Percentiles rank a stretch among this genome's conserved stretches.
phyloP scores from a whole-genome alignment of 2,113 vertebrate genomes.

The Pygoscelis antarcticus region DNA sequence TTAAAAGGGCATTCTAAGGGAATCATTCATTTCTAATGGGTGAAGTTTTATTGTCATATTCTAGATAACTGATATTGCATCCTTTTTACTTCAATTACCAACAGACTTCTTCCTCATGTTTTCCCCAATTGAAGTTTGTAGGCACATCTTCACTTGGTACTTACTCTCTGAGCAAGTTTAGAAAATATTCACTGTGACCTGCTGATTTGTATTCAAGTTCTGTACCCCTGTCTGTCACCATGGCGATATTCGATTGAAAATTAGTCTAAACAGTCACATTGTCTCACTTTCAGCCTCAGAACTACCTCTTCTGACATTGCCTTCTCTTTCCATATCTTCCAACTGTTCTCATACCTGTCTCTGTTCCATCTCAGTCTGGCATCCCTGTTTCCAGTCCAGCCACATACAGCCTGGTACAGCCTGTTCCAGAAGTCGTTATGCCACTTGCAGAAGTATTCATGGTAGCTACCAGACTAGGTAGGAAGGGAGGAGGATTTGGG shows the following conservation, averaged over 20 bases:
- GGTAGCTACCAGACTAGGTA: not conserved
- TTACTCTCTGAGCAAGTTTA: not conserved
- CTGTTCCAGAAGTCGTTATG: not conserved
- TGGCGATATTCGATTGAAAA: not conserved
- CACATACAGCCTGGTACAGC: not conserved
- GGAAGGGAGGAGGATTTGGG: not conserved
- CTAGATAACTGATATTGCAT: not conserved
- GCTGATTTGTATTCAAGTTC: not conserved
- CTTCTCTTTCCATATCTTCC: not conserved
- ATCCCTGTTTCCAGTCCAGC: not conserved
- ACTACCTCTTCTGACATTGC: not conserved
- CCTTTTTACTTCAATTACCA: not conserved
- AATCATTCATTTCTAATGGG: not conserved
- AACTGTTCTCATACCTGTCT: not conserved
- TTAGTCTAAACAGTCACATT: not conserved
- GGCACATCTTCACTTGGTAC: not conserved
- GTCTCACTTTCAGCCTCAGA: not conserved
- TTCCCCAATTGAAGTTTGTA: not conserved
- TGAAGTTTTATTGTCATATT: not conserved
- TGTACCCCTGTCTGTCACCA: not conserved
- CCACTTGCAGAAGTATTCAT: not conserved
- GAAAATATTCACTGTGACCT: not conserved
- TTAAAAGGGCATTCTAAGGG: not conserved
- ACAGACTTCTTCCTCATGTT: not conserved
- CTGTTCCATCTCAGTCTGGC: not conserved